phyloP scores from a whole-genome alignment of 2,797 vertebrate genomes.

The Mus minutoides region DNA sequence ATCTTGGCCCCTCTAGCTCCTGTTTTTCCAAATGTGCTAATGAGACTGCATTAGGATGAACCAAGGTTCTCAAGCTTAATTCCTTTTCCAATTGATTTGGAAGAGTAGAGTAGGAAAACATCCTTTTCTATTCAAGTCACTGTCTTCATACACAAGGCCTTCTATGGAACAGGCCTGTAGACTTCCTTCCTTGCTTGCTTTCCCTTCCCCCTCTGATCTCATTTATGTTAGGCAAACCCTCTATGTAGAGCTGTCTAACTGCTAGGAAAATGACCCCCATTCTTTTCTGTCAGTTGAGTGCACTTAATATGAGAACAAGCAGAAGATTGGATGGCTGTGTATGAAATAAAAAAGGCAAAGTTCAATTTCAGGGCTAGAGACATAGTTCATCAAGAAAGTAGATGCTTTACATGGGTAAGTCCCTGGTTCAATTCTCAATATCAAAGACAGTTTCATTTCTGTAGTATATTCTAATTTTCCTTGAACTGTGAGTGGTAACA shows the following conservation, averaged over 20 bases:
- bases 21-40: neutral
- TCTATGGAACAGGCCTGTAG: neutral
- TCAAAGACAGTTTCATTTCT: neutral
- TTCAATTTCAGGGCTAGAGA: slow-evolving; percentile 29
- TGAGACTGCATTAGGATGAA: neutral
- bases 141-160: slow-evolving; percentile 16
- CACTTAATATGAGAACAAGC: slow-evolving; percentile 74
- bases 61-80: neutral
- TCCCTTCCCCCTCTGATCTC: neutral
- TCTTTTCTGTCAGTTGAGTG: slow-evolving; percentile 73
- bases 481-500: neutral
- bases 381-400: neutral
- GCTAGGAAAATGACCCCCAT: slow-evolving; percentile 46
- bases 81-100: neutral
- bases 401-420: neutral
- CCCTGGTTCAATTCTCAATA: neutral
- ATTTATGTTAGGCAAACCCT: neutral
- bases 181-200: neutral
- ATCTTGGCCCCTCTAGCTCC: neutral
- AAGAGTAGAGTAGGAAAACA: neutral
- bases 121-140: neutral
- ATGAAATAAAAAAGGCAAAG: slow-evolving; percentile 75
- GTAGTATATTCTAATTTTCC: slow-evolving; percentile 16
- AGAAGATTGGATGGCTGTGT: slow-evolving; percentile 80
- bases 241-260: slow-evolving; percentile 31